Evolutionary conservation across 2,797 vertebrate species (phyloP), one percentile per base, ranked within the genome.

Genomic region (Mycteria americana): DNA sequence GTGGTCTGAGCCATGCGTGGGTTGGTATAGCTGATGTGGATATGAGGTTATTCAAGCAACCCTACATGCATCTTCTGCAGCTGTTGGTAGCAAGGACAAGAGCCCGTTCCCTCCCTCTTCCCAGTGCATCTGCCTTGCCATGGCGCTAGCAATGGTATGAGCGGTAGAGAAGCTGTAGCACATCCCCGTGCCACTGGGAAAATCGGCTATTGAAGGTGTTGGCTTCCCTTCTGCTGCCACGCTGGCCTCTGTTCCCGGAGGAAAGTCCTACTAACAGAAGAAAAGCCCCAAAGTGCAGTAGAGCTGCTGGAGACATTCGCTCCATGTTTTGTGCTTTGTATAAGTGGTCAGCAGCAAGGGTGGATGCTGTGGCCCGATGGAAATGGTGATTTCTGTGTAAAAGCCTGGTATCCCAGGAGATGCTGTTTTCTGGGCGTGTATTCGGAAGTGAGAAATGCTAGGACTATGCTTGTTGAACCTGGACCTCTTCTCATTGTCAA

Each of bases 371-470:
- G 31, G 11, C 28, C 18, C 0, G 13, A 16, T 64, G 33, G 25
- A 50, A 86, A 30, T 11, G 2, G 17, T 73, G 50, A 57, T n/a
- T 90, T 86, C 17, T 50, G 17, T 72, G 59, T 63, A 56, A 85
- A 65, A 92, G 7, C 24, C 27, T 0, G 0, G 22, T 9, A 24
- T 64, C 25, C n/a, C n/a, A 39, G 33, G 18, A 43, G 59, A 3
- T 3, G 7, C 18, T 67, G 21, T 2, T 76, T 91, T 76, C 37
- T 87, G 72, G 67, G 11, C 30, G 8, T 12, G 23, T 27, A 12
- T 67, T 53, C 68, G 48, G 13, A 57, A 75, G 8, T 21, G 18
- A 54, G 53, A 74, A 90, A 37, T 46, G 12, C 30, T 31, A 14
- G 35, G 13, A n/a, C 11, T 25, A 0, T 16, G 11, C 35, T 72